phyloP scores from a whole-genome alignment of 1,140 invertebrate species.

The Tetramorium simillimum region DNA sequence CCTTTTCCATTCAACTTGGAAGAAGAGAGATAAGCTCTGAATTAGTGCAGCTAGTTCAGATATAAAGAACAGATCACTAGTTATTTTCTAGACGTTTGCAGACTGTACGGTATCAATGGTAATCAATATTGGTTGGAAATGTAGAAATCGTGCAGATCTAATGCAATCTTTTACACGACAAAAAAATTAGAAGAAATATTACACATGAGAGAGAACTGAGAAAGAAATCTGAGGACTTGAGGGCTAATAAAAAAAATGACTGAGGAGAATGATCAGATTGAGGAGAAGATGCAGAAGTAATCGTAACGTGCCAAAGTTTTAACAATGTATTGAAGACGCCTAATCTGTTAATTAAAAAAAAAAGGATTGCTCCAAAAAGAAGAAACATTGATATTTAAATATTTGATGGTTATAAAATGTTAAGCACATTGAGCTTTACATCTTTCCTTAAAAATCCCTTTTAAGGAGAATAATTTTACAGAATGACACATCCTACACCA shows the following conservation, averaged over 20 bases:
- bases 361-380: not conserved
- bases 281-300: not conserved
- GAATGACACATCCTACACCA: constrained; percentile 75
- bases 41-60: too few relatives aligned
- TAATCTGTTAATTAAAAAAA: not conserved
- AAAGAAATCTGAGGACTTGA: not conserved
- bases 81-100: not conserved
- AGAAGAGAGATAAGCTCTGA: too few relatives aligned
- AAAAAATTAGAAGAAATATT: not conserved
- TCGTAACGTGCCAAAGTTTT: not conserved
- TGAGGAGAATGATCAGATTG: not conserved
- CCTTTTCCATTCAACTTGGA: too few relatives aligned
- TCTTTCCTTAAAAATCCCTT: not conserved
- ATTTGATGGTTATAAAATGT: not conserved
- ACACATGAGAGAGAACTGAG: not conserved
- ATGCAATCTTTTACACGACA: not conserved
- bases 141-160: not conserved
- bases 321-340: not conserved
- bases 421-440: not conserved
- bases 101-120: not conserved
- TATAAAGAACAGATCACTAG: not conserved
- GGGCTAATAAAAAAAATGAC: not conserved
- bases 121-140: too few relatives aligned
- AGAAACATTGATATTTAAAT: not conserved
- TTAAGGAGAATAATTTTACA: not conserved